A percentile compares a stretch with the other conserved stretches of the same genome.
These are phyloP conservation scores for Cygnus atratus DNA, from an alignment of 2,113 vertebrate species.

Conservation along the genomic window DNA sequence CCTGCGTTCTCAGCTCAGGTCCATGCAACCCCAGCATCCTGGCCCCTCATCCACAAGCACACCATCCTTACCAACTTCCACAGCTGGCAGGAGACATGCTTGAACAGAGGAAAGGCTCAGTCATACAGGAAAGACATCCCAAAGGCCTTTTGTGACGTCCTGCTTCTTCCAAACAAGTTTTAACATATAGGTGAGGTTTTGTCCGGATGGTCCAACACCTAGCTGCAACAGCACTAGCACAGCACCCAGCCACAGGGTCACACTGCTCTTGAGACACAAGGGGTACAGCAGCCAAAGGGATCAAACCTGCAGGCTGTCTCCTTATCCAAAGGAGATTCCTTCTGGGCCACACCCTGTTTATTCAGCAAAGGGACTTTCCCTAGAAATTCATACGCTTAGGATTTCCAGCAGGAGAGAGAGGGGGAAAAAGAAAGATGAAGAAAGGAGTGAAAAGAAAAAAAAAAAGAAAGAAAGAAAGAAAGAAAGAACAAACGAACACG, in stretches of 20 bases:
- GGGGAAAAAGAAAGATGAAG: not conserved
- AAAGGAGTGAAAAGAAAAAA: not conserved
- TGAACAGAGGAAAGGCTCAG: not conserved
- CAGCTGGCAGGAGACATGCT: not conserved
- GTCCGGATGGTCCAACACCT: not conserved
- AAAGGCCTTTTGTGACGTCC: not conserved
- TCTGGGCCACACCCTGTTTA: not conserved
- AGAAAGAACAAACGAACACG: not conserved
- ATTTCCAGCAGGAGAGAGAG: not conserved
- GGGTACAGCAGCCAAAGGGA: not conserved
- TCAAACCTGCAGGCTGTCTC: not conserved
- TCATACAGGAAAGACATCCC: not conserved
- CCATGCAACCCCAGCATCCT: not conserved
- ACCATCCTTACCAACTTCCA: not conserved
- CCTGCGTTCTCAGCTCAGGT: not conserved
- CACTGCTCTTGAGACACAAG: not conserved
- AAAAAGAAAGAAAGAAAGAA: not conserved
- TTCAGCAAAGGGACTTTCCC: not conserved
- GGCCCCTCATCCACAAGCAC: not conserved
- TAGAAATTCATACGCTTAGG: not conserved
- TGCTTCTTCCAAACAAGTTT: accelerated
- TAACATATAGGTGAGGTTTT: not conserved
- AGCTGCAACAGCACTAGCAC: not conserved
- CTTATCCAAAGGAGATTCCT: not conserved
- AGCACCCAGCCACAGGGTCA: not conserved